Evolutionary conservation across 2,113 vertebrate species (phyloP).

Genomic region (Tringa solitaria): DNA sequence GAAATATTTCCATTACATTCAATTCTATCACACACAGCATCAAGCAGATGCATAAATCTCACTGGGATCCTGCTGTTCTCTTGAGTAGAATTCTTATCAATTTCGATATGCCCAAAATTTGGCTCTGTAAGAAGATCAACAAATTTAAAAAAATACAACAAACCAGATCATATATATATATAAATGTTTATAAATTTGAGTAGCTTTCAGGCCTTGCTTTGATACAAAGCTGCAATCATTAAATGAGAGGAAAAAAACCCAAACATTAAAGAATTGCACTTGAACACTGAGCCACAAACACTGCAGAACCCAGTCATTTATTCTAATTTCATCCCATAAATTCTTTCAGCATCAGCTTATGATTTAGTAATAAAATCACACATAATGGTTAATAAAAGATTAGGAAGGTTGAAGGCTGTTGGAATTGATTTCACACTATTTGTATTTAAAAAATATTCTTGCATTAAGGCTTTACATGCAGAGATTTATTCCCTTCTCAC

Average conservation of each 20-base stretch:
- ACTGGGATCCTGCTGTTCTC: background rate
- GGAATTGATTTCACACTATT: constrained; percentile 27
- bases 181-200: background rate
- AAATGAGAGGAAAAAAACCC: background rate
- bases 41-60: background rate
- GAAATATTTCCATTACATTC: background rate
- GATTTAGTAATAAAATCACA: constrained; percentile 23
- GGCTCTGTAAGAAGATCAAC: background rate
- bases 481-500: background rate
- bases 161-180: background rate
- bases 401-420: constrained; percentile 2
- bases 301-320: background rate
- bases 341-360: background rate
- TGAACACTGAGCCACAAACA: background rate
- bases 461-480: background rate
- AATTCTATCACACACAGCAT: background rate
- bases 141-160: background rate
- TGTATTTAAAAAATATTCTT: constrained; percentile 26
- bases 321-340: background rate
- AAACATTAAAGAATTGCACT: background rate
- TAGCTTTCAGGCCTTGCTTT: background rate
- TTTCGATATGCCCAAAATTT: background rate
- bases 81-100: background rate
- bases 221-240: background rate
- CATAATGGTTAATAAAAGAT: constrained; percentile 35